Base-by-base conservation (phyloP, 2,888 invertebrate genomes). In the Notodonta dromedarius region DNA sequence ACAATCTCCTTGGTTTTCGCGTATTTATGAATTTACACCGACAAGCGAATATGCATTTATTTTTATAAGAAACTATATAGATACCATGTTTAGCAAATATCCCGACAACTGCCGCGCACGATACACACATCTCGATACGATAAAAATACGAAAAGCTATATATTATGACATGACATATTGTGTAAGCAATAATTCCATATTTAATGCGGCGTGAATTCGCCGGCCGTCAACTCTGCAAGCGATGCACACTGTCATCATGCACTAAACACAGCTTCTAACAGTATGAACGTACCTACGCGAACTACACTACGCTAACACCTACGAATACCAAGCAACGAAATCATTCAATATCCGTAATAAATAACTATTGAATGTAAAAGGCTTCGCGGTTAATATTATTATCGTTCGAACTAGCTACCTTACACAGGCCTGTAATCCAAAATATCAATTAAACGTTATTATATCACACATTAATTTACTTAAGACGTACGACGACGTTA, bases 381-480 rank as follows among this genome's bases (percentile, higher is more conserved):
- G 65, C 65, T 73, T 68, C 62, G 24, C 56, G 62, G 65, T 65
- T 71, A 73, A 67, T 50, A 63, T 35, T 35, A 65, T 62, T 60
- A 39, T 84, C 79, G 82, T 82, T 84, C 69, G 82, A 85, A 83
- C 85, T 90, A 91, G 91, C 91, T 91, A 91, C 90, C 90, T 87
- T 86, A 84, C 82, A 84, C 82, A 82, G 83, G 83, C 85, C 84
- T 84, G 84, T 84, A 86, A 82, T 85, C 81, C 80, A 86, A 84
- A 85, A 84, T 82, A 84, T 82, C 77, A 73, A 77, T 75, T 73
- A 78, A 80, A 82, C 77, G 83, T 83, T 86, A 86, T 83, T 86
- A 86, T 90, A 92, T 93, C 91, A 90, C 92, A 90, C 91, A 87
- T 88, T 88, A 86, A 87, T 89, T 90, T 89, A 89, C 83, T 83